These are phyloP conservation scores for Ceyx margarethae DNA, from an alignment of 2,113 vertebrate species.

Conservation along the genomic window DNA sequence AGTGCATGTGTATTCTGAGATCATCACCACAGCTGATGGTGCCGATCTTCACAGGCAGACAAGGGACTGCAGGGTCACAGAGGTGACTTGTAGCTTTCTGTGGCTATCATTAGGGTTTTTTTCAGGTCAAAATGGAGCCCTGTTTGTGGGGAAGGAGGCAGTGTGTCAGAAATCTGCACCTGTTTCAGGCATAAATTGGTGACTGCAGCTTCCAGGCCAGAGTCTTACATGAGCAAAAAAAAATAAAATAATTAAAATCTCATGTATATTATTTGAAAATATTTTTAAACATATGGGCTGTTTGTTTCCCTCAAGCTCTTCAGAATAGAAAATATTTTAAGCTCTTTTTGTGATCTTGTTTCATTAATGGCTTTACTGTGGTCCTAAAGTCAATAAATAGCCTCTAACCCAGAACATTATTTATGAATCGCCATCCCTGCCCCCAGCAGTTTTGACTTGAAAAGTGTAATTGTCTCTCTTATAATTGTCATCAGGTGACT, in stretches of 20 bases:
- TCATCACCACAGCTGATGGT: neutral
- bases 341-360: conserved; percentile 16
- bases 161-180: neutral
- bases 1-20: neutral
- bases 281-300: neutral
- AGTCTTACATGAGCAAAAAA: neutral
- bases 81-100: neutral
- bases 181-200: neutral
- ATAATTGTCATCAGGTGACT: neutral
- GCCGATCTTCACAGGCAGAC: neutral
- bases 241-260: neutral
- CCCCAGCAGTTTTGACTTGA: conserved; percentile 14
- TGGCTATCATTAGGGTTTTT: neutral
- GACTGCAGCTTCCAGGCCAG: neutral
- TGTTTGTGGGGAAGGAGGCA: neutral
- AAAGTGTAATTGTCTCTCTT: neutral
- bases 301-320: neutral
- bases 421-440: neutral
- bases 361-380: conserved; percentile 29
- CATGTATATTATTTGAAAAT: neutral
- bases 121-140: neutral
- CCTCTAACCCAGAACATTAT: neutral
- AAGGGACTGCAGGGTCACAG: neutral
- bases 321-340: conserved; percentile 22
- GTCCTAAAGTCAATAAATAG: conserved; percentile 25